These are phyloP conservation scores for Coluber constrictor DNA, from an alignment of 2,797 vertebrate genomes.

Conservation along the genomic window DNA sequence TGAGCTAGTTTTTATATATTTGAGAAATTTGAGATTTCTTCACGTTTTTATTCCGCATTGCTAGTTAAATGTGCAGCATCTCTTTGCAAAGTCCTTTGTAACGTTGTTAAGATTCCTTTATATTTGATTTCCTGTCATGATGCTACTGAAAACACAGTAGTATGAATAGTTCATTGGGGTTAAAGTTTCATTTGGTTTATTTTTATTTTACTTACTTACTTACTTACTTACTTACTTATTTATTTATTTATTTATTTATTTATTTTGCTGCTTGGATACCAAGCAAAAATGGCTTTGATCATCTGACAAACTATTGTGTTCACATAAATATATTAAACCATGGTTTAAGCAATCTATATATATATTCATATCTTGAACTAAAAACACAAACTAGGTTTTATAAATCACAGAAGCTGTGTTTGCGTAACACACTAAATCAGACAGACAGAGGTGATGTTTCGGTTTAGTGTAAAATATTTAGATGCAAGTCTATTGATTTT, in stretches of 20 bases:
- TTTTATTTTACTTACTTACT: background rate
- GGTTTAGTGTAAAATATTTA: background rate
- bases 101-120: background rate
- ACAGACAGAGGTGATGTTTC: background rate
- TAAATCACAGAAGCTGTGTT: background rate
- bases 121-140: background rate
- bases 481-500: background rate
- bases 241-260: background rate
- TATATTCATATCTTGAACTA: background rate
- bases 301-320: background rate
- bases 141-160: background rate
- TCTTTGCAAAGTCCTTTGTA: background rate
- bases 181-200: background rate
- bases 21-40: background rate
- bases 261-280: background rate
- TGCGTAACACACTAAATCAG: background rate
- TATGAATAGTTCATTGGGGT: background rate
- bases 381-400: background rate
- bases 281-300: background rate
- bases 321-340: background rate
- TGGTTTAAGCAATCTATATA: background rate
- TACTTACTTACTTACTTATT: too few species aligned
- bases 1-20: background rate
- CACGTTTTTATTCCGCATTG: too few species aligned
- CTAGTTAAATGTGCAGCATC: background rate